A percentile compares a stretch with the other conserved stretches of the same genome.
These are phyloP conservation scores for Sitophilus oryzae DNA, from an alignment of 1,140 invertebrate genomes.

Conservation along the genomic window DNA sequence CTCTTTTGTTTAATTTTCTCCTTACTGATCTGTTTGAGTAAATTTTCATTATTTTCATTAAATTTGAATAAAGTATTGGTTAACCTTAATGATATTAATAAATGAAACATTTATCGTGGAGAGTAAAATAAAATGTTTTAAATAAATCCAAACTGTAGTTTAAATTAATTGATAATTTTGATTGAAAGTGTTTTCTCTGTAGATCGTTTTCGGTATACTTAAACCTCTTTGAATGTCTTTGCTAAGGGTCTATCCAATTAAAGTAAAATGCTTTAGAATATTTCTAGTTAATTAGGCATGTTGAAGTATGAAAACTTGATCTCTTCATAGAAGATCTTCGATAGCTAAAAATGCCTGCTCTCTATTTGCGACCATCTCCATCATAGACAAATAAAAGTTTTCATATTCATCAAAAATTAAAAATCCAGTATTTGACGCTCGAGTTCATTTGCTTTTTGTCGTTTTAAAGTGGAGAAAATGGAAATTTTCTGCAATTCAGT, in stretches of 20 bases:
- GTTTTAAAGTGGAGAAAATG: too few species aligned
- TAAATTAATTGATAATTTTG: too few species aligned
- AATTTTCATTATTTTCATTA: too few species aligned
- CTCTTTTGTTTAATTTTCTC: too few species aligned
- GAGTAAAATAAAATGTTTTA: too few species aligned
- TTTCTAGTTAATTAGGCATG: constrained; percentile 14
- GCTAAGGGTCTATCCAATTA: constrained; percentile 5
- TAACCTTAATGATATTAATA: too few species aligned
- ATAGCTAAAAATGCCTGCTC: neutral
- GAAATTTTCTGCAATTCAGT: too few species aligned
- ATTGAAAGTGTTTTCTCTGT: constrained; percentile 6
- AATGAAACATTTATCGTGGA: too few species aligned
- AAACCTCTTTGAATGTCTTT: constrained; percentile 5
- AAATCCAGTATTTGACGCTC: neutral
- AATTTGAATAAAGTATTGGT: too few species aligned
- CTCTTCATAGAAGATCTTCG: neutral
- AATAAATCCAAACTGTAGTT: too few species aligned
- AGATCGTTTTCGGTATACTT: constrained; percentile 5
- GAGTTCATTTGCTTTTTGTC: too few species aligned
- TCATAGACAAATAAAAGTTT: neutral
- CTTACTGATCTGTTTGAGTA: too few species aligned
- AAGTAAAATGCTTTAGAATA: neutral
- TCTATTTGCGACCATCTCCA: neutral
- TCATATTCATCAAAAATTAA: neutral
- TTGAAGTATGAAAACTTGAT: neutral